Base-by-base conservation (phyloP, 2,797 vertebrate genomes). In the Karalla daura region DNA sequence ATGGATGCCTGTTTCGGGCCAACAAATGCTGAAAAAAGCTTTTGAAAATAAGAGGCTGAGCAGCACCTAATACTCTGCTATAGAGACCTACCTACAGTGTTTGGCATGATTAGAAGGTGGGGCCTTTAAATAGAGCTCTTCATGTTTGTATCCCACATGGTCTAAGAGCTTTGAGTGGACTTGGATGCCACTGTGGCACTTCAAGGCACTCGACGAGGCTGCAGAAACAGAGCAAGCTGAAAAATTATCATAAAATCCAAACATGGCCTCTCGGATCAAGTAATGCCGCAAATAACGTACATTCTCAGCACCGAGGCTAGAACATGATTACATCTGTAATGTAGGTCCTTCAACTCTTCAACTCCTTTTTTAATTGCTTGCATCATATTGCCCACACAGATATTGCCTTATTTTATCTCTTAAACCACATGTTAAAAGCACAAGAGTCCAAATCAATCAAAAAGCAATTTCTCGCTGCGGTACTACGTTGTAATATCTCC, bases 101-200 rank as follows among this genome's bases (percentile, higher is more conserved):
- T 74, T 74, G 65, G 41, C 40, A 27, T 63, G 70, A 78, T 59
- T 75, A 40, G 44, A 70, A 33, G 54, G 41, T 43, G n/a, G 28
- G 55, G 46, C 41, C 39, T 78, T 74, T 70, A 63, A n/a, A 80
- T 33, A 54, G 53, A 49, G 56, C 67, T 70, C 70, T 85, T 51
- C 5, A 3, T 53, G 55, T 70, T 80, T 79, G 69, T 56, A 13
- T 65, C 49, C 55, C n/a, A 17, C 50, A 30, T 24, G 45, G 68
- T 80, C 66, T 89, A 76, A 88, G 84, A 86, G 84, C 75, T 76
- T 73, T 68, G 64, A 84, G 83, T 85, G 82, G 72, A 81, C 77
- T 75, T 86, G 56, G 49, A 81, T 59, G 23, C 70, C 51, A 58
- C 63, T 28, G 65, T 55, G 25, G 54, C 69, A 72, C 80, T 87